These are phyloP conservation scores for Tetragonisca angustula DNA, from an alignment of 2,888 invertebrate genomes.

Conservation along the genomic window DNA sequence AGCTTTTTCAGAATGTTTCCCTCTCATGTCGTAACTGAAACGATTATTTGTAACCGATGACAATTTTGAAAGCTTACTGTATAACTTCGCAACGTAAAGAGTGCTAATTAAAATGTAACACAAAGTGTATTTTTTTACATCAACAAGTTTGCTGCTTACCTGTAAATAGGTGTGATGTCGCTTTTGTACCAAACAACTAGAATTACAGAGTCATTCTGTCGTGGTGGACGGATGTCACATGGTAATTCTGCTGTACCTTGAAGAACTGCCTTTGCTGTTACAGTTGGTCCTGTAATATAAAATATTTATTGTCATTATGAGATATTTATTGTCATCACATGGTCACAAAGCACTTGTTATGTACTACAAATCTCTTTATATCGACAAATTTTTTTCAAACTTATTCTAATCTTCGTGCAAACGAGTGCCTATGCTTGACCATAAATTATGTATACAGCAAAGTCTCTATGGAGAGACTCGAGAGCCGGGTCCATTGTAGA, in stretches of 20 bases:
- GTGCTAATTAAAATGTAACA: not conserved
- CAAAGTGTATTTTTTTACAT: not conserved
- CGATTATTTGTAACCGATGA: conserved; percentile 60
- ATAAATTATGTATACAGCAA: too few species aligned
- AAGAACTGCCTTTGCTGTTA: conserved; percentile 89
- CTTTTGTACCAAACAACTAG: conserved; percentile 97
- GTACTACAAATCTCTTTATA: not conserved
- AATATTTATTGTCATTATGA: conserved; percentile 57
- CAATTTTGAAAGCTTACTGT: too few species aligned
- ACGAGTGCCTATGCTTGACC: too few species aligned
- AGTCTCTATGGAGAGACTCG: too few species aligned
- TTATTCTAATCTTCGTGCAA: not conserved
- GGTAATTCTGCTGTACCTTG: conserved; percentile 92
- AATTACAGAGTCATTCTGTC: conserved; percentile 91
- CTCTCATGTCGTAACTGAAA: conserved; percentile 90
- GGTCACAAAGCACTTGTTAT: not conserved
- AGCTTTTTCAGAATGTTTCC: conserved; percentile 85
- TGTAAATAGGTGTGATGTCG: conserved; percentile 94
- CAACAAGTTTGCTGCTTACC: conserved; percentile 85
- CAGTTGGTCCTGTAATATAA: conserved; percentile 86
- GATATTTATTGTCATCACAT: not conserved
- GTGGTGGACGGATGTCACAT: conserved; percentile 92
- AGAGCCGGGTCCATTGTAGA: too few species aligned
- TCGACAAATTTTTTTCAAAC: not conserved
- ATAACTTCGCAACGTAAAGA: not conserved